Evolutionary conservation across 1,140 invertebrate species (phyloP), one percentile per base, ranked within the genome.

Genomic region (Olivierus martensii): DNA sequence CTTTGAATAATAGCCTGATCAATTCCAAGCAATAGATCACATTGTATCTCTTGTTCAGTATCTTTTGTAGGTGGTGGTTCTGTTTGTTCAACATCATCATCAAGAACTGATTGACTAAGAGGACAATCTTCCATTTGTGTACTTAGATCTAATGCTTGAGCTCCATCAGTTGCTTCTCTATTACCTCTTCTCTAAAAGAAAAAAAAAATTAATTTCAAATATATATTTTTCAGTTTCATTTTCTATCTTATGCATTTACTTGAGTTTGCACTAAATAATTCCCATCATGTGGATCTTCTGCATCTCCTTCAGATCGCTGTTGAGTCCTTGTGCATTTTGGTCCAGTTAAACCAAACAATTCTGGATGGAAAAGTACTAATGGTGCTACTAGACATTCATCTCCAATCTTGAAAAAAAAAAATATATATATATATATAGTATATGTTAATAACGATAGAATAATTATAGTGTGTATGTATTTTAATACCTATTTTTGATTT

Each of bases 331-430:
- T 79, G 39, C 38, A 46, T 46, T 66, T 65, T 9, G 57, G 45
- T 4, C 85, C 88, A 3, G 85, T 89, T 3, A 94, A 79, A 62
- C 80, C 83, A 22, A 94, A 78, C 49, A 94, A 69, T 69, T 93
- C 88, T 1, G 89, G 88, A 65, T 84, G 81, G 65, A 95, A 95
- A 38, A 92, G 69, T 56, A 84, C 80, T 5, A 95, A 66, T 0
- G 90, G 87, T 17, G 90, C 87, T 51, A 95, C 79, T n/a, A 94
- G 79, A 63, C 84, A 82, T 69, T 96, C 91, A 72, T 95, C 91
- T 2, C 87, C 91, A 35, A 94, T 79, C 76, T 90, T 76, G 17
- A 80, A 59, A 28, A 6, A 45, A 45, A 45, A 12, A 18, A 18
- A 21, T 12, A 43, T 12, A 43, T 11, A 15, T 15, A 43, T 43